Percentiles rank a stretch among this genome's conserved stretches.
phyloP scores from a whole-genome alignment of 2,113 vertebrate genomes.

The Oreochromis niloticus region DNA sequence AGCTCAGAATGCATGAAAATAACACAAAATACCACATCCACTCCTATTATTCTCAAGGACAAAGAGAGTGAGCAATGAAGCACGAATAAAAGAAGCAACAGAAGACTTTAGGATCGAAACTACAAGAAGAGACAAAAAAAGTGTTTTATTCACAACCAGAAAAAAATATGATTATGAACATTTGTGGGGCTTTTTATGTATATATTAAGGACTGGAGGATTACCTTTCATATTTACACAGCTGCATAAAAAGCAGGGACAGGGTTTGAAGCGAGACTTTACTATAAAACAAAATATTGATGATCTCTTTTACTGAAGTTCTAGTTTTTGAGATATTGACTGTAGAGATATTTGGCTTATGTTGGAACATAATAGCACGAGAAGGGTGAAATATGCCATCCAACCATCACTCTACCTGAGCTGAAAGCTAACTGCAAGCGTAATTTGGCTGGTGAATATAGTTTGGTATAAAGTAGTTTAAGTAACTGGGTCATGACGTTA shows the following conservation, averaged over 20 bases:
- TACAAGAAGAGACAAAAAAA: not conserved
- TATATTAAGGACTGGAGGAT: not conserved
- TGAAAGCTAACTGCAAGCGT: not conserved
- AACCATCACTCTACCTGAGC: not conserved
- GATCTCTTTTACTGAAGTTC: not conserved
- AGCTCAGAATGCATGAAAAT: constrained; percentile 25
- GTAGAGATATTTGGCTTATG: not conserved
- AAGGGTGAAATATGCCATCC: not conserved
- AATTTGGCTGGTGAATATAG: not conserved
- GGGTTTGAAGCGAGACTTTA: not conserved
- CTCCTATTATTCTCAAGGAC: constrained; percentile 38
- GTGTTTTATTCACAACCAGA: not conserved
- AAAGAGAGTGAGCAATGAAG: constrained; percentile 7
- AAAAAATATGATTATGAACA: not conserved
- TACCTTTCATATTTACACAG: not conserved
- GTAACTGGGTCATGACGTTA: not conserved
- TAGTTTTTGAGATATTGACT: not conserved
- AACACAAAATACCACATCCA: constrained; percentile 35
- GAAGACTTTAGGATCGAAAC: not conserved
- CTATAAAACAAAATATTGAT: not conserved
- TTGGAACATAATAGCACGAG: not conserved
- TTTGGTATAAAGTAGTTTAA: not conserved
- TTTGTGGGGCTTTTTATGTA: not conserved
- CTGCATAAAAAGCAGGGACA: not conserved
- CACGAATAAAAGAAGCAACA: not conserved